These are phyloP conservation scores for Cephus spinipes DNA, from an alignment of 2,888 invertebrate genomes.

Conservation along the genomic window DNA sequence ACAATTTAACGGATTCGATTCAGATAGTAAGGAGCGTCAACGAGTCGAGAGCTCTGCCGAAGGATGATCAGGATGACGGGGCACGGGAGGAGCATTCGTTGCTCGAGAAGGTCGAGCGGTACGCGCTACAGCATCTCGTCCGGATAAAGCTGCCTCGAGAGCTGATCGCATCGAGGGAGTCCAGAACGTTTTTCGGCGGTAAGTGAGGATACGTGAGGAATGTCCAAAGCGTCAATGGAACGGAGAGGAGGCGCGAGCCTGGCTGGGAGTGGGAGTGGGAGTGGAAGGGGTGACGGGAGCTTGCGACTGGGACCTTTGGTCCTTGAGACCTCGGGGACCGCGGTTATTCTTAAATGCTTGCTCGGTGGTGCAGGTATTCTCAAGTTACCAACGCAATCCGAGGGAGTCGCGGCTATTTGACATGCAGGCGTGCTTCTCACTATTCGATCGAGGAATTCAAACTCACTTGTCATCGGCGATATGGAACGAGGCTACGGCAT, in stretches of 20 bases:
- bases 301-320: too few relatives aligned
- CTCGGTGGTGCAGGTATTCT: too few relatives aligned
- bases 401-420: too few relatives aligned
- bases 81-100: slow-evolving; percentile 69
- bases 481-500: slow-evolving; percentile 37
- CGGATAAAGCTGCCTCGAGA: slow-evolving; percentile 75
- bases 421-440: too few relatives aligned
- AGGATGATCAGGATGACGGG: slow-evolving; percentile 41
- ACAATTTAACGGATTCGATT: slow-evolving; percentile 72
- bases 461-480: neutral
- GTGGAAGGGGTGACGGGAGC: too few relatives aligned
- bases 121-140: slow-evolving; percentile 72
- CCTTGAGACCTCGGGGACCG: too few relatives aligned
- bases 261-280: too few relatives aligned
- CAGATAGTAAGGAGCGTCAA: slow-evolving; percentile 57
- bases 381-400: too few relatives aligned
- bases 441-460: too few relatives aligned
- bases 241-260: too few relatives aligned
- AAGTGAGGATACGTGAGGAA: slow-evolving; percentile 29
- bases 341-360: too few relatives aligned
- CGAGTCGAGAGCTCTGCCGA: slow-evolving; percentile 19
- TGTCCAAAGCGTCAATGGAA: too few relatives aligned
- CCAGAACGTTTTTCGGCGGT: slow-evolving; percentile 63
- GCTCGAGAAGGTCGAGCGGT: slow-evolving; percentile 72
- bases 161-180: slow-evolving; percentile 47